A percentile compares a stretch with the other conserved stretches of the same genome.
phyloP scores from a whole-genome alignment of 1,140 invertebrate genomes.

The Drosophila obscura region DNA sequence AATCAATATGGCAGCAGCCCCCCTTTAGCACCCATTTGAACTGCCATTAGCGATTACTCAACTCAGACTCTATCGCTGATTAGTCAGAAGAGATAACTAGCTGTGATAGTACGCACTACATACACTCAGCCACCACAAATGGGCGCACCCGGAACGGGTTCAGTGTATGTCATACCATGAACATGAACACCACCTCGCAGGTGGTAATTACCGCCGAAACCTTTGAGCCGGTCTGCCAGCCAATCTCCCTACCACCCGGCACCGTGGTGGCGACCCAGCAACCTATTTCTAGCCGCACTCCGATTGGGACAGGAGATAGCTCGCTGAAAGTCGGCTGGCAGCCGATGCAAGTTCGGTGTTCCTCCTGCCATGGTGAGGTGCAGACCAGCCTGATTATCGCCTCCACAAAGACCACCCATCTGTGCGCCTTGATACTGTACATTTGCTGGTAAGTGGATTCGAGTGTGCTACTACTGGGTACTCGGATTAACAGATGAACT shows the following conservation, averaged over 20 bases:
- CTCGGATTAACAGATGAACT: neutral
- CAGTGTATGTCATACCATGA: conserved; percentile 29
- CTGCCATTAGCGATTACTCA: conserved; percentile 1
- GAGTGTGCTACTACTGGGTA: neutral
- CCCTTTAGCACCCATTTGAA: neutral
- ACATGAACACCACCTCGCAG: conserved; percentile 31
- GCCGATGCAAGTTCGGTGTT: conserved; percentile 84
- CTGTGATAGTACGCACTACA: conserved; percentile 12
- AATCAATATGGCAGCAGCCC: too few relatives aligned
- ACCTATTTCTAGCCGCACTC: conserved; percentile 20
- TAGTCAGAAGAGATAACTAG: conserved; percentile 41
- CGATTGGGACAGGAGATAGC: conserved; percentile 16
- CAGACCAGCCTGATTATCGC: conserved; percentile 84
- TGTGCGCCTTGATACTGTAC: conserved; percentile 86
- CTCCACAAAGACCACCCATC: conserved; percentile 86
- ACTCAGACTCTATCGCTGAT: conserved; percentile 13
- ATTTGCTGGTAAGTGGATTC: conserved; percentile 45
- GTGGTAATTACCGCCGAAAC: neutral
- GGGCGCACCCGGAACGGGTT: conserved; percentile 19
- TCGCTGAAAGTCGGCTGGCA: conserved; percentile 81
- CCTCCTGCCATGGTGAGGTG: conserved; percentile 85
- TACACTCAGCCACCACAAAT: conserved; percentile 1
- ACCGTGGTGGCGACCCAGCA: conserved; percentile 84
- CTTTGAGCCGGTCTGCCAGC: conserved; percentile 1
- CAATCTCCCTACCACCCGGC: neutral